Conservation (phyloP, 2,888 invertebrate genomes). For the Ariolimax columbianus region DNA sequence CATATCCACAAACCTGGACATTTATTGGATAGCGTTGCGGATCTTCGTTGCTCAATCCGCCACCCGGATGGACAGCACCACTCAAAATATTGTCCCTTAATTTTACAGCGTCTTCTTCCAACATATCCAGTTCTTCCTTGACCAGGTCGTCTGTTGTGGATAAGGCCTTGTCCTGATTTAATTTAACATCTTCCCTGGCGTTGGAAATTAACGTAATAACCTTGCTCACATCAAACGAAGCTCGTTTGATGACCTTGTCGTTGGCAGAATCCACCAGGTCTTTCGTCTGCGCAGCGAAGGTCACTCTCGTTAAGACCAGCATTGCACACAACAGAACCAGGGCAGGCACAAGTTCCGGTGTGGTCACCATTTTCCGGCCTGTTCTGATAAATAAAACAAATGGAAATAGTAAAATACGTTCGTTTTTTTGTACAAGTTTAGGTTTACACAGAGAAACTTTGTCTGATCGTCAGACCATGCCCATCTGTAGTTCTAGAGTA, state of each 20-base stretch:
- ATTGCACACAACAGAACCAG: no score
- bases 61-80: no score
- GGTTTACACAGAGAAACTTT: no score
- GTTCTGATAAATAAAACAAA: no score
- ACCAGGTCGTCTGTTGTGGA: background rate
- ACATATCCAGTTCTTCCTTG: conserved; percentile 25
- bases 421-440: no score
- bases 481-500: no score
- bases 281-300: background rate
- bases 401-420: no score
- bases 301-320: no score
- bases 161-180: no score
- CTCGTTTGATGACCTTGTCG: background rate
- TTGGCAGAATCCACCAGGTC: background rate
- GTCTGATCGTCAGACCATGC: no score
- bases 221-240: background rate
- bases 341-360: no score
- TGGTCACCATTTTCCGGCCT: no score
- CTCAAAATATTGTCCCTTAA: background rate
- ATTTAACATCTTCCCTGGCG: background rate
- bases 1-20: background rate
- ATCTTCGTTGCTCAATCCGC: background rate
- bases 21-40: background rate
- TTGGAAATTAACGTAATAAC: background rate
- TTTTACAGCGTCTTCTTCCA: background rate